Evolutionary conservation across 2,113 vertebrate genomes (phyloP).

Genomic region (Cepphus grylle): DNA sequence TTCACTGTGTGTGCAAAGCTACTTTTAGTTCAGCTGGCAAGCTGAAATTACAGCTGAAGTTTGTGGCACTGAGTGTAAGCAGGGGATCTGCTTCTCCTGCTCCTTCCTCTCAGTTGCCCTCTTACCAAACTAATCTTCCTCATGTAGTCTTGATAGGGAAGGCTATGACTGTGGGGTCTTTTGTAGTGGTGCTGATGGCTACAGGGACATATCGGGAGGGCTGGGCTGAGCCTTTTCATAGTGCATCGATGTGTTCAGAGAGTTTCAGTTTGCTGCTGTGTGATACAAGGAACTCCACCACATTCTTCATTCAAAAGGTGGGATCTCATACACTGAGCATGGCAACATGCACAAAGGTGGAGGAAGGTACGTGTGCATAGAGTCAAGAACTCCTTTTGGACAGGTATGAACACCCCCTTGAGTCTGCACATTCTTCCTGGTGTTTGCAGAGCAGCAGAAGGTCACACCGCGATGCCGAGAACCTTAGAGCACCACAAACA

Average conservation of each 20-base stretch:
- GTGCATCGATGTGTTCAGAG: background rate
- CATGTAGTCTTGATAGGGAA: background rate
- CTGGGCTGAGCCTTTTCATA: background rate
- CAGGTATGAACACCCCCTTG: background rate
- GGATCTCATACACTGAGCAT: background rate
- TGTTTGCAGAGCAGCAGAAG: background rate
- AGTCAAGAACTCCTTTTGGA: background rate
- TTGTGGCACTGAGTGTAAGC: background rate
- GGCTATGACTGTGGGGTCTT: background rate
- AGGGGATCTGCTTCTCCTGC: background rate
- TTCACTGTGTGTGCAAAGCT: background rate
- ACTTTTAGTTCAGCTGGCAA: background rate
- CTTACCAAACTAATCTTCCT: background rate
- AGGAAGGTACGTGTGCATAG: background rate
- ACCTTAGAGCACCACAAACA: background rate
- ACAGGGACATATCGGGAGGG: background rate
- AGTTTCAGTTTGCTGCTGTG: background rate
- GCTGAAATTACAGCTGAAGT: background rate
- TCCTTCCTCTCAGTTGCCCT: background rate
- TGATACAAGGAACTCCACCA: background rate
- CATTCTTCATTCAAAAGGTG: background rate
- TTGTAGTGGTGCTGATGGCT: background rate
- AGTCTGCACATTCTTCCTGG: background rate
- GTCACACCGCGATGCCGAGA: background rate
- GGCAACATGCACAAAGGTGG: background rate